Percentiles rank a stretch among this genome's conserved stretches.
Evolutionary conservation across 1,140 invertebrate species (phyloP).

Genomic region (Drosophila takahashii): DNA sequence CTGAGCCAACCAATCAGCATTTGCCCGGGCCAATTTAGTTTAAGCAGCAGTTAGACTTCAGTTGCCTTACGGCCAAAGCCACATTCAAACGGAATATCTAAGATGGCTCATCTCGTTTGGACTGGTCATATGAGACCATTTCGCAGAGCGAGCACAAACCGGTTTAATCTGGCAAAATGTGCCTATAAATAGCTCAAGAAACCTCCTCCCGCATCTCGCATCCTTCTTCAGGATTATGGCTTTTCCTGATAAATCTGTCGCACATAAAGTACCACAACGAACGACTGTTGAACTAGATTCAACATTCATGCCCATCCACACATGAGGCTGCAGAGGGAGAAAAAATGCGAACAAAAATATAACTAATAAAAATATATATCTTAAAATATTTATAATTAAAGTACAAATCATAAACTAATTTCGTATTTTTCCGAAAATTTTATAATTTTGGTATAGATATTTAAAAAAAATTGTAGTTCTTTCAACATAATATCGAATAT

Average conservation of each 20-base stretch:
- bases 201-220: not conserved
- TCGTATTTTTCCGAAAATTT: too few relatives aligned
- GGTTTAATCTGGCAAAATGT: slow-evolving; percentile 47
- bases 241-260: slow-evolving; percentile 60
- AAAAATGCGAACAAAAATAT: too few relatives aligned
- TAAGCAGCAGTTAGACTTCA: slow-evolving; percentile 12
- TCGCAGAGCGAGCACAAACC: slow-evolving; percentile 24
- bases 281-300: slow-evolving; percentile 51
- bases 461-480: too few relatives aligned
- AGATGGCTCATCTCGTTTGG: slow-evolving; percentile 17
- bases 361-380: too few relatives aligned
- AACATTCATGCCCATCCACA: slow-evolving; percentile 35
- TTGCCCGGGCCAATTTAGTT: slow-evolving; percentile 18
- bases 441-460: too few relatives aligned
- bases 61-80: slow-evolving; percentile 18
- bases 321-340: slow-evolving; percentile 10
- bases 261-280: slow-evolving; percentile 51
- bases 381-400: too few relatives aligned
- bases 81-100: slow-evolving; percentile 46
- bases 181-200: slow-evolving; percentile 55
- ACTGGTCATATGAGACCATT: slow-evolving; percentile 14
- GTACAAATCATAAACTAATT: too few relatives aligned
- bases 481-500: too few relatives aligned
- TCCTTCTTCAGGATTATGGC: slow-evolving; percentile 47
- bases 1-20: slow-evolving; percentile 1